These are phyloP conservation scores for Stenotaenia linearis DNA, from an alignment of 2,888 invertebrate species.

Conservation along the genomic window DNA sequence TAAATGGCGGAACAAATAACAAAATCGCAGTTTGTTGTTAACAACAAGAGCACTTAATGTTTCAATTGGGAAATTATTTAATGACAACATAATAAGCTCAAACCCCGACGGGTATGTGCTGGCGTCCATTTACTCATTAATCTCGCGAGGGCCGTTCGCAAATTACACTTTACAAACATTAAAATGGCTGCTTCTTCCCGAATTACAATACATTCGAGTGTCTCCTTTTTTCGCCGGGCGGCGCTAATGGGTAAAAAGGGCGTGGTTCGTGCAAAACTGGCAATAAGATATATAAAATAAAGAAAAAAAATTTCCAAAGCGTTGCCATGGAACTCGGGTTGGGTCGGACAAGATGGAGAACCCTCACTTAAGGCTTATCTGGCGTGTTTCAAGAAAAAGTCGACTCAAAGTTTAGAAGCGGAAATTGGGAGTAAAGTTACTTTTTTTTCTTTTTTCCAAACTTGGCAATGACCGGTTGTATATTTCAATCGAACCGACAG, in stretches of 20 bases:
- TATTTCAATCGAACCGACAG: background rate
- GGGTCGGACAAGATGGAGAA: constrained; percentile 5
- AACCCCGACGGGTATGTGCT: constrained; percentile 7
- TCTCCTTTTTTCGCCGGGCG: background rate
- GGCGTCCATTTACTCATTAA: constrained; percentile 14
- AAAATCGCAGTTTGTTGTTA: background rate
- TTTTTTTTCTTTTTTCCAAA: background rate
- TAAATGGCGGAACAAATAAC: background rate
- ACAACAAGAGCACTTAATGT: constrained; percentile 12
- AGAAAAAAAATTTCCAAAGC: background rate
- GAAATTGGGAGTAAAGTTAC: constrained; percentile 5
- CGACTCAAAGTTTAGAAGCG: background rate
- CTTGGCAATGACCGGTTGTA: background rate
- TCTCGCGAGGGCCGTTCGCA: constrained; percentile 7
- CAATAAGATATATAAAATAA: background rate
- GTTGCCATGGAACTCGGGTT: background rate
- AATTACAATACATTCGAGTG: background rate
- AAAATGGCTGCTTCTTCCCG: background rate
- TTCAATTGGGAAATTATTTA: constrained; percentile 15
- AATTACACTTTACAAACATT: constrained; percentile 3
- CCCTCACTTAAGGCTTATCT: background rate
- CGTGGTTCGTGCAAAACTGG: background rate
- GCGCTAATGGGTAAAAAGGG: constrained; percentile 11
- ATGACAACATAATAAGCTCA: constrained; percentile 15
- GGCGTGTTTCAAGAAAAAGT: background rate